Evolutionary conservation across 2,888 invertebrate genomes (phyloP), one percentile per base, ranked within the genome.

Genomic region (Pharmacophagus antenor): DNA sequence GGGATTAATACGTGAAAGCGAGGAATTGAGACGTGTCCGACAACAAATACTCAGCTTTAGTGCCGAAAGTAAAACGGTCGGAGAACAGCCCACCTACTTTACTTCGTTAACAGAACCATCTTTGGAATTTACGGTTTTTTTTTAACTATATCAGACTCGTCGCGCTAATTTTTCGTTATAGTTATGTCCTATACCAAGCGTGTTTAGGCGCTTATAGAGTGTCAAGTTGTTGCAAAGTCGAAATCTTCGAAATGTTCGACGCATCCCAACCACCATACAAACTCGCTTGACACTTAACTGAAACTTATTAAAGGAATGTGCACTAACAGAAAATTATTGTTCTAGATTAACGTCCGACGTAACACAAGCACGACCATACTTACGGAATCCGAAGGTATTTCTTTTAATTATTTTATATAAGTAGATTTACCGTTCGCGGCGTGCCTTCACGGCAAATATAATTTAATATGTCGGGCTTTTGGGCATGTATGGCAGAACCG

Each of bases 1-100:
- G 84, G 84, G 83, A 44, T 66, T 84, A 0, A 67, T 72, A 15
- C 65, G 67, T 12, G 81, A 81, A 44, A 74, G 73, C 8, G 68
- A 73, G 46, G 77, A 71, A 7, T 31, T 78, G 21, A 80, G 72
- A 53, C 73, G 71, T 2, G 78, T 73, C 0, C 78, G 78, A 1
- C 65, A 72, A 8, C 80, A 79, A 61, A 84, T 84, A 25, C 63
- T 69, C 31, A 75, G 75, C 0, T 50, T 82, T 6, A 76, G 74
- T 21, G 77, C 73, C 0, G 84, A 84, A 63, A 68, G 77, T 7
- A 70, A 67, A 60, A 53, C 73, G 15, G 61, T 71, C 0, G 72
- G 70, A 0, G 74, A 73, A 50, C 62, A 49, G 17, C n/a, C n/a
- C n/a, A n/a, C n/a, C n/a, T 25, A 42, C 20, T 15, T 17, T 22